Conservation (phyloP, 23 tunicate genomes). For the Styela plicata region DNA sequence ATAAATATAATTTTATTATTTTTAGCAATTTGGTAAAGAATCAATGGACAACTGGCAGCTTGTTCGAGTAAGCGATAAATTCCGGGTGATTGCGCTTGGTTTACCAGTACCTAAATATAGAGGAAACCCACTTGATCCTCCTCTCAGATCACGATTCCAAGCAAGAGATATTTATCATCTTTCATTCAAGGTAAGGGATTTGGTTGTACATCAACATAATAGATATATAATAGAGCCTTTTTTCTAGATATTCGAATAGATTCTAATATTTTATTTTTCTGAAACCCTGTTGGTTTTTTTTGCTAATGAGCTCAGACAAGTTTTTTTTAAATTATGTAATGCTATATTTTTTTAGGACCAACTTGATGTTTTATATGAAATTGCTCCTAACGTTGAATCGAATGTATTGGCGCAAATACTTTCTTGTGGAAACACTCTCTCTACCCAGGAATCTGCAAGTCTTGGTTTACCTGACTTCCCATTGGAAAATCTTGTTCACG, state of each 20-base stretch:
- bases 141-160: slow-evolving; percentile 92
- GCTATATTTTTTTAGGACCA: slow-evolving; percentile 53
- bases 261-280: background rate
- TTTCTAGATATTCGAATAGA: background rate
- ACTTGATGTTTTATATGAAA: slow-evolving; percentile 50
- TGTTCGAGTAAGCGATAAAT: slow-evolving; percentile 81
- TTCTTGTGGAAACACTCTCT: slow-evolving; percentile 74
- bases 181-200: slow-evolving; percentile 55
- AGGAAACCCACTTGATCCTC: slow-evolving; percentile 94
- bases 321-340: no score
- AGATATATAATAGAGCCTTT: background rate
- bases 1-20: no score
- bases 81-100: slow-evolving; percentile 93
- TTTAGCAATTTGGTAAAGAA: slow-evolving; percentile 79
- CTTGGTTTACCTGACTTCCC: slow-evolving; percentile 93
- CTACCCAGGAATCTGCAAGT: slow-evolving; percentile 70
- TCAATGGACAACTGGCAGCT: slow-evolving; percentile 85
- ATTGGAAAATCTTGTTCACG: slow-evolving; percentile 59
- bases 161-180: slow-evolving; percentile 87
- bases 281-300: no score
- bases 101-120: slow-evolving; percentile 89
- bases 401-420: slow-evolving; percentile 52
- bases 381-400: slow-evolving; percentile 66
- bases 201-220: background rate
- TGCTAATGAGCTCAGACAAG: no score